Percentiles rank a stretch among this genome's conserved stretches.
phyloP scores from a whole-genome alignment of 2,797 vertebrate species.

The Caiman crocodilus region DNA sequence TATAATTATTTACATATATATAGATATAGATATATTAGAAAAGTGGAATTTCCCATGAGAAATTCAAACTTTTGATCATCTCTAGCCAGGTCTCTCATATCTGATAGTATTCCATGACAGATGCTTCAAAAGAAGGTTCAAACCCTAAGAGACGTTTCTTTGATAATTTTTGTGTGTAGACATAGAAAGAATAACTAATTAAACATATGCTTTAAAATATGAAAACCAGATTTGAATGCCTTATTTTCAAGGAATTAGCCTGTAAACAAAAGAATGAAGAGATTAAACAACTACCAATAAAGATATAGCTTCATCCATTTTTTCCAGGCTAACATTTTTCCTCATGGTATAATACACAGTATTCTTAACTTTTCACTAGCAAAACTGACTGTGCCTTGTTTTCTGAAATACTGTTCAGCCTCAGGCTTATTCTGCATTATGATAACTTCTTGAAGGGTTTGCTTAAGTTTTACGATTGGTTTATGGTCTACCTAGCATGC shows the following conservation, averaged over 20 bases:
- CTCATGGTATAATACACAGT: not conserved
- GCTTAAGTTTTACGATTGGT: slow-evolving; percentile 13
- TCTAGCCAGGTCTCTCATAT: too few relatives aligned
- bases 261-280: not conserved
- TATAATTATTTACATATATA: too few relatives aligned
- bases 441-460: not conserved
- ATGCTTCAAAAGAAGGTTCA: too few relatives aligned
- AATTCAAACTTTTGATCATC: too few relatives aligned
- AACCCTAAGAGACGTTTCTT: too few relatives aligned
- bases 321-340: not conserved
- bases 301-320: fast-evolving
- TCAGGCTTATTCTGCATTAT: fast-evolving
- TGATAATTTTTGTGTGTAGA: too few relatives aligned
- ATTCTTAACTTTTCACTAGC: not conserved
- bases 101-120: too few relatives aligned
- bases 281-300: not conserved
- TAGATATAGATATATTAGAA: too few relatives aligned
- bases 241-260: too few relatives aligned
- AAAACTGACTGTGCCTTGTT: not conserved
- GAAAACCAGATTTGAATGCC: not conserved
- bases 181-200: too few relatives aligned
- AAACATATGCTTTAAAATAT: not conserved
- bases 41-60: too few relatives aligned
- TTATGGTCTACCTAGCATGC: not conserved
- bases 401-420: not conserved